These are phyloP conservation scores for Amphipoea lucens DNA, from an alignment of 2,888 invertebrate genomes.

Conservation along the genomic window DNA sequence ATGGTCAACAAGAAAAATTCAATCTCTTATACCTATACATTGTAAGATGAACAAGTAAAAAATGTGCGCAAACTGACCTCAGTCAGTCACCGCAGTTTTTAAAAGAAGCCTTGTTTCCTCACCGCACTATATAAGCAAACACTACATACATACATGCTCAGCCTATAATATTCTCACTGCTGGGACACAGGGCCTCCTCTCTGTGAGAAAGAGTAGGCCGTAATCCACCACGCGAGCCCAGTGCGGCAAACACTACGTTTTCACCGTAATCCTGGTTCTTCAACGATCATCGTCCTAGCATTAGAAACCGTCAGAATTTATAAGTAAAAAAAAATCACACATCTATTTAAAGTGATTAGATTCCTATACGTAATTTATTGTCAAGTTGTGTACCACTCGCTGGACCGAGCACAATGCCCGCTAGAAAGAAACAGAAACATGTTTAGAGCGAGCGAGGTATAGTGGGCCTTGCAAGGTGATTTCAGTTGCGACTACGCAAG, in stretches of 20 bases:
- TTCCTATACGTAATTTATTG: conserved; percentile 90
- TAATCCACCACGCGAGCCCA: no score
- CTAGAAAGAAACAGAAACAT: conserved; percentile 80
- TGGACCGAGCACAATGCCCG: conserved; percentile 88
- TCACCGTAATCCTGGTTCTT: conserved; percentile 34
- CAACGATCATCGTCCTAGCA: conserved; percentile 26
- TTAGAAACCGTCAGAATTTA: conserved; percentile 61
- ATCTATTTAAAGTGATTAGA: conserved; percentile 89
- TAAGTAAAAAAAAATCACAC: conserved; percentile 85
- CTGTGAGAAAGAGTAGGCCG: no score
- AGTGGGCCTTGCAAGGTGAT: conserved; percentile 91
- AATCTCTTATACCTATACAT: conserved; percentile 2
- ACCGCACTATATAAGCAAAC: conserved; percentile 31
- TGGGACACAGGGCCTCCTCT: no score
- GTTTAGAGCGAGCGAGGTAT: conserved; percentile 82
- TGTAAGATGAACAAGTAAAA: conserved; percentile 31
- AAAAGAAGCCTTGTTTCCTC: conserved; percentile 29
- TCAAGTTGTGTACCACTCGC: conserved; percentile 81
- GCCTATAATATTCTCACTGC: no score
- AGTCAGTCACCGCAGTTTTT: conserved; percentile 20
- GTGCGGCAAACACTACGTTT: conserved; percentile 34
- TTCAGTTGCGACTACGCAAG: conserved; percentile 90
- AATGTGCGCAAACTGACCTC: conserved; percentile 14
- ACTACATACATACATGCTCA: no score
- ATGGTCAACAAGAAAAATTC: conserved; percentile 14